Base-by-base conservation (phyloP, 2,113 vertebrate genomes). In the Entomyzon cyanotis region DNA sequence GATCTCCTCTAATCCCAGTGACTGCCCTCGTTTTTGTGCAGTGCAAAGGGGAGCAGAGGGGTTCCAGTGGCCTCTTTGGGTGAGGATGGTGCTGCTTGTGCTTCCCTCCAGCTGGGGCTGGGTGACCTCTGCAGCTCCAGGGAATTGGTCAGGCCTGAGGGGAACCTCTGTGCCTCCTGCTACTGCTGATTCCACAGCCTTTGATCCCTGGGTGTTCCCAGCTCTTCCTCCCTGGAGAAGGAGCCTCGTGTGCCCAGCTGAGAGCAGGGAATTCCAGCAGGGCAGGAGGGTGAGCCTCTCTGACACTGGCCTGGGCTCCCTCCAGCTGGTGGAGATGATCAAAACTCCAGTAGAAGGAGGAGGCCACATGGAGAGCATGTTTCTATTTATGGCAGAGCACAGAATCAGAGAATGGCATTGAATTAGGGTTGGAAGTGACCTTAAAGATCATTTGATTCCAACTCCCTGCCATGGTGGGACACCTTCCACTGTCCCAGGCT, bases 201-300 rank as follows among this genome's bases (percentile, higher is more conserved):
- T 68, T 2, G 1, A 41, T 49, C 78, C 1, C 2, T 53, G 24
- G 0, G 0, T 19, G 4, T 5, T 9, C 5, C 18, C 63, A 77
- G 59, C 28, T 41, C 42, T 31, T 55, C 41, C 49, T 67, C 25
- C 21, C 11, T 24, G 47, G 60, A 30, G 33, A 62, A 42, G 15
- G 19, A 46, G 27, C 8, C 10, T 5, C 3, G 5, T 3, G 21
- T 5, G 2, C 21, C 63, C 35, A 27, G 31, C 3, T 46, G 23
- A 27, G 49, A 87, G 11, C 28, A 8, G 7, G 5, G 58, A 49
- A 31, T 42, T 23, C 76, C 55, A 12, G 25, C 10, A 33, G 52
- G 20, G 11, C 42, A 8, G 7, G 5, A 0, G 1, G 15, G 9
- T 8, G 50, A 77, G 28, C 30, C 5, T 21, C 11, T 27, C 47